A percentile compares a stretch with the other conserved stretches of the same genome.
Conservation (phyloP, 2,113 vertebrate species). For the Silurus glanis region DNA sequence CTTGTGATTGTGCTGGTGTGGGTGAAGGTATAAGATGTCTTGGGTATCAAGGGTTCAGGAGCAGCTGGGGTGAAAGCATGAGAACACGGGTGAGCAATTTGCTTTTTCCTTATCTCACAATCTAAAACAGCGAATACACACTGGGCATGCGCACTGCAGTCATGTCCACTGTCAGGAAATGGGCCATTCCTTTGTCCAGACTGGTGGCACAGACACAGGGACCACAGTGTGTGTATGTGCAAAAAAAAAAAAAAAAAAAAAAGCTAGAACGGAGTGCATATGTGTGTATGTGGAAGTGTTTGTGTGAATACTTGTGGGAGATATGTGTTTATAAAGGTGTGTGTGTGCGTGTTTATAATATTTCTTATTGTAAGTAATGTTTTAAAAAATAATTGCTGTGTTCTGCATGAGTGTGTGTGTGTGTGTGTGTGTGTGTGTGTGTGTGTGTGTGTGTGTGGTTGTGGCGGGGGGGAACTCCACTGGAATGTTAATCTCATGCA, state of each 20-base stretch:
- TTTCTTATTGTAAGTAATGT: constrained; percentile 1
- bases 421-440: not conserved
- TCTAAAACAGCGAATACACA: constrained; percentile 22
- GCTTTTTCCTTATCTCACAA: constrained; percentile 37
- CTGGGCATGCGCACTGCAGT: constrained; percentile 51
- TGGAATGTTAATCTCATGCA: constrained; percentile 52
- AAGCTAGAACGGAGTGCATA: not conserved
- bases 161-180: constrained; percentile 58
- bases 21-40: constrained; percentile 20
- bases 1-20: constrained; percentile 11
- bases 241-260: not conserved
- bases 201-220: constrained; percentile 23
- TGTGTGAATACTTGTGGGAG: not conserved
- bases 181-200: constrained; percentile 58
- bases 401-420: not conserved
- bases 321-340: constrained; percentile 23
- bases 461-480: not conserved
- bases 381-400: not conserved
- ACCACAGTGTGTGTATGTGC: not conserved
- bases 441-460: not conserved
- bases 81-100: constrained; percentile 23
- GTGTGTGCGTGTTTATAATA: constrained; percentile 15
- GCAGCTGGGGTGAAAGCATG: not conserved
- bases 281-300: not conserved
- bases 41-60: constrained; percentile 11